Percentiles rank a stretch among this genome's conserved stretches.
These are phyloP conservation scores for Macheiramphus alcinus DNA, from an alignment of 2,113 vertebrate species.

Conservation along the genomic window DNA sequence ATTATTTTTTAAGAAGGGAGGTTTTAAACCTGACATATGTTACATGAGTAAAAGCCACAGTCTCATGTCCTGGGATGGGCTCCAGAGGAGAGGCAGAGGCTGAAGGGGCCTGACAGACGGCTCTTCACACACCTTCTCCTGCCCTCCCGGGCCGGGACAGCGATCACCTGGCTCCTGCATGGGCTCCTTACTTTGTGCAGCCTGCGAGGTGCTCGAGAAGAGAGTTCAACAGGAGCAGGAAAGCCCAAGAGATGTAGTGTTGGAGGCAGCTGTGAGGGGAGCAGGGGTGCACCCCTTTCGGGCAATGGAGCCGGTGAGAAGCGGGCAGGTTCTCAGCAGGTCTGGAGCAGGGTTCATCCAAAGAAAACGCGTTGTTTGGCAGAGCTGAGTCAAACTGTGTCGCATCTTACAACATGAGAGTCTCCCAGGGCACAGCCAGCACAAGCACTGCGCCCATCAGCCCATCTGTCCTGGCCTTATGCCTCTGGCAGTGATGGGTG, in stretches of 20 bases:
- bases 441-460: rapidly evolving
- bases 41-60: neutral
- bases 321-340: neutral
- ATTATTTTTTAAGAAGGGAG: neutral
- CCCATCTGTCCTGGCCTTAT: neutral
- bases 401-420: rapidly evolving
- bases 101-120: rapidly evolving
- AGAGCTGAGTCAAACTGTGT: neutral
- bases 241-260: rapidly evolving
- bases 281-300: neutral
- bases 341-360: neutral
- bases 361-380: neutral
- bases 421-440: neutral
- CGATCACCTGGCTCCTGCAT: rapidly evolving
- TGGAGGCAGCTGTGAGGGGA: neutral
- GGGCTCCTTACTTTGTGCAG: neutral
- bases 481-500: rapidly evolving
- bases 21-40: neutral
- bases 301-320: neutral
- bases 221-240: neutral
- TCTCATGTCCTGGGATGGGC: neutral
- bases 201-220: rapidly evolving
- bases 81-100: neutral
- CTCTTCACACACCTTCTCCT: neutral
- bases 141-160: neutral